Base-by-base conservation (phyloP, 1,140 invertebrate species). In the Helicoverpa zea region DNA sequence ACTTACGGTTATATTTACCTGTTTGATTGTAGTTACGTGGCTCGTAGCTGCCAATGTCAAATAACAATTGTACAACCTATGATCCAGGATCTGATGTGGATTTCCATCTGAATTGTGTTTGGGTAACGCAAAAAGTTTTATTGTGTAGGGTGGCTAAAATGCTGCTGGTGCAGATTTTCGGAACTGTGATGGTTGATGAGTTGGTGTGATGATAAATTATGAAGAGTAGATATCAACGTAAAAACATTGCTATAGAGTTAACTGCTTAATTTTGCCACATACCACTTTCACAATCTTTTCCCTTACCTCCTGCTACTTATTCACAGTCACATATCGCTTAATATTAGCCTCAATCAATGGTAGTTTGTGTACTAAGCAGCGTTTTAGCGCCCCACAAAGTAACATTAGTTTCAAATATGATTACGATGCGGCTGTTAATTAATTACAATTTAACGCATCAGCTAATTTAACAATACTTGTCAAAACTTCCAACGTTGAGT, bases 1-100 rank as follows among this genome's bases (percentile, higher is more conserved):
- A 61, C 3, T 30, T 66, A 58, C 5, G 16, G 49, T 68, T 59
- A 74, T 63, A 75, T 61, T 61, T 59, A 51, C 56, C n/a, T 13
- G 51, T 14, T 56, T 73, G 30, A 23, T 7, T 18, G 51, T 52
- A 35, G 29, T 56, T 30, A 73, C 29, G 5, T 56, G 7, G 58
- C 30, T 54, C 29, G 5, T 56, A n/a, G 58, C 30, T 54, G 74
- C 14, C 61, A 77, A 77, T 43, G 23, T 66, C 29, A 51, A 54
- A 54, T 54, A 66, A 77, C 75, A 77, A 77, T 23, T 77, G 61
- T 43, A 13, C 61, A 77, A 77, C 75, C 75, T 77, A 30, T 66
- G 75, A 77, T 43, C 75, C 75, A 29, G 75, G 75, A 77, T 43
- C 35, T 77, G 75, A 5, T 35, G 12, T 54, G 23, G 29, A 54